Evolutionary conservation across 2,113 vertebrate genomes (phyloP), one percentile per base, ranked within the genome.

Genomic region (Cinclus cinclus): DNA sequence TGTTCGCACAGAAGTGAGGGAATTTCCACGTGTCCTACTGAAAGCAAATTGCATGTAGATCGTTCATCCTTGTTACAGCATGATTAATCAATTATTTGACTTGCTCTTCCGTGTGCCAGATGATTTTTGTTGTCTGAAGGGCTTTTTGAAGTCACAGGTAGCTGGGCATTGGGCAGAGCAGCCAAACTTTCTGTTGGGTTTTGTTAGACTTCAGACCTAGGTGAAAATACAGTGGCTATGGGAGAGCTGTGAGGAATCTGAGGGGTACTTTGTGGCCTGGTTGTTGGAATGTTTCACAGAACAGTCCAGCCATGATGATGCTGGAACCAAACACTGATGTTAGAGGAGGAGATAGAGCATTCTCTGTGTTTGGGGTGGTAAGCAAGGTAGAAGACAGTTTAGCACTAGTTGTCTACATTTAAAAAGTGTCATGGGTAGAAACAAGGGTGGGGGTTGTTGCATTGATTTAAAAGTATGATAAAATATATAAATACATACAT

Each of bases 51-150:
- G 21, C 8, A 13, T 23, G 5, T 52, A 56, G 71, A 10, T 25
- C 21, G 4, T 19, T 80, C 2, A 2, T 42, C 22, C n/a, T 75
- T 3, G 0, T 74, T 68, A 28, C 2, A 33, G 52, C 37, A 8
- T 10, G 50, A 35, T 64, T 30, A 63, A 52, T 79, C 44, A 53
- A 4, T 52, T 28, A 12, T 56, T 81, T 80, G 39, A 37, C 24
- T 52, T 75, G 5, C 30, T 79, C 5, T 50, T 50, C 30, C 1
- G 2, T 17, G 39, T 70, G 44, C 30, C 30, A 42, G 37, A 42
- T 55, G 30, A 33, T 50, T 89, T 74, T 64, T 76, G 50, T 79
- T 69, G 50, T 22, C 27, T 67, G 4, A 27, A 7, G 41, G 39
- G 14, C 50, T 59, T 60, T 71, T 50, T 74, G 28, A 63, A 64